Evolutionary conservation across 2,113 vertebrate genomes (phyloP).

Genomic region (Microcebus jonahi): DNA sequence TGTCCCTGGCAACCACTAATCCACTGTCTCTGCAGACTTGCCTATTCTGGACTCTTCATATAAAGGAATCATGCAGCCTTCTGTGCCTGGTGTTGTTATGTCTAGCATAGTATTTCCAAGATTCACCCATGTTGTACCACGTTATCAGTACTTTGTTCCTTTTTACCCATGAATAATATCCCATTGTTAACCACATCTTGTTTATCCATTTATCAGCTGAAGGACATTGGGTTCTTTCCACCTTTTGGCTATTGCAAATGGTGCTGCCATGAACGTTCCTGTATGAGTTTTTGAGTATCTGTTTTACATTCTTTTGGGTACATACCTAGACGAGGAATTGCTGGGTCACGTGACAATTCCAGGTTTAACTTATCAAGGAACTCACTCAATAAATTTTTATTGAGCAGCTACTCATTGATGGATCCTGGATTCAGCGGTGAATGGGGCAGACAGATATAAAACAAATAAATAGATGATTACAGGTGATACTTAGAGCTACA

Average conservation of each 20-base stretch:
- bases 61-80: not conserved
- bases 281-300: not conserved
- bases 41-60: fast-evolving
- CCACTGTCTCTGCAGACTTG: not conserved
- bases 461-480: not conserved
- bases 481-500: not conserved
- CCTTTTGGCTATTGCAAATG: not conserved
- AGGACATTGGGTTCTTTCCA: not conserved
- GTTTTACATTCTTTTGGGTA: not conserved
- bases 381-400: not conserved
- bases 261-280: not conserved
- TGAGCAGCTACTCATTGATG: not conserved
- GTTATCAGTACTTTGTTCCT: not conserved
- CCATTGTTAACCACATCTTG: not conserved
- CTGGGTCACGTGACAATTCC: not conserved
- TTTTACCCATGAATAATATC: not conserved
- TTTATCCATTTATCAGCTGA: not conserved
- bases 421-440: not conserved
- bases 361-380: not conserved
- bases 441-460: not conserved
- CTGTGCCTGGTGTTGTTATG: not conserved
- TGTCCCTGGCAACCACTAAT: not conserved
- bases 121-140: not conserved
- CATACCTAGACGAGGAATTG: not conserved
- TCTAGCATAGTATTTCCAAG: not conserved